Evolutionary conservation across 2,797 vertebrate genomes (phyloP), one percentile per base, ranked within the genome.

Genomic region (Gymnoscopelus microlampas): DNA sequence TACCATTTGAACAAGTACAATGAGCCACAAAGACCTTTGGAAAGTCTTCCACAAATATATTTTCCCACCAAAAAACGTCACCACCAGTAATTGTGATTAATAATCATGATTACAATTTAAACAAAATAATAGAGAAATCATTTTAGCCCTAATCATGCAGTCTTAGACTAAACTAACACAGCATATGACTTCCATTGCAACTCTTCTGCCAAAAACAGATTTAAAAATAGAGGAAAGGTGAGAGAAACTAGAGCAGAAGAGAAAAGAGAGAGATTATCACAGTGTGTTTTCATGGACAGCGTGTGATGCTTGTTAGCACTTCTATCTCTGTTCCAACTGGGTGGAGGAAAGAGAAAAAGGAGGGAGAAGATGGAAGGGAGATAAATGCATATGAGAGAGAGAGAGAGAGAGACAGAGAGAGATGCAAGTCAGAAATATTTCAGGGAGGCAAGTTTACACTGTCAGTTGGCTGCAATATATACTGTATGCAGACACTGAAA

Each of bases 231-330:
- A 60, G 39, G 44, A 57, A 12, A 74, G 56, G 84, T 55, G 74
- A 76, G 84, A 87, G 48, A 9, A 26, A 63, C n/a, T 7, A 44
- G 39, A 44, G 39, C 39, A 44, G 70, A 74, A 23, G 49, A 48
- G 60, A 49, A 29, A 39, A 53, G 60, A 58, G 19, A 63, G 51
- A 78, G 70, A 66, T 32, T 47, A 68, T 70, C 61, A 67, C 66
- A 79, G 71, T 68, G 2, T 0, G 58, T 70, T 74, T 81, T 74
- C 68, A 75, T 68, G 63, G n/a, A 65, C 74, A 58, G 73, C n/a
- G 7, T 24, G 76, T 70, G 68, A 15, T 62, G 73, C 85, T 90
- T 71, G 80, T 90, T 92, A 89, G 77, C 88, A 76, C 85, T 50
- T 85, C 63, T 69, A 2, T 35, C 35, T 7, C 64, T 54, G 23